A percentile compares a stretch with the other conserved stretches of the same genome.
These are phyloP conservation scores for Accipiter fasciatus DNA, from an alignment of 2,797 vertebrate species.

Conservation along the genomic window DNA sequence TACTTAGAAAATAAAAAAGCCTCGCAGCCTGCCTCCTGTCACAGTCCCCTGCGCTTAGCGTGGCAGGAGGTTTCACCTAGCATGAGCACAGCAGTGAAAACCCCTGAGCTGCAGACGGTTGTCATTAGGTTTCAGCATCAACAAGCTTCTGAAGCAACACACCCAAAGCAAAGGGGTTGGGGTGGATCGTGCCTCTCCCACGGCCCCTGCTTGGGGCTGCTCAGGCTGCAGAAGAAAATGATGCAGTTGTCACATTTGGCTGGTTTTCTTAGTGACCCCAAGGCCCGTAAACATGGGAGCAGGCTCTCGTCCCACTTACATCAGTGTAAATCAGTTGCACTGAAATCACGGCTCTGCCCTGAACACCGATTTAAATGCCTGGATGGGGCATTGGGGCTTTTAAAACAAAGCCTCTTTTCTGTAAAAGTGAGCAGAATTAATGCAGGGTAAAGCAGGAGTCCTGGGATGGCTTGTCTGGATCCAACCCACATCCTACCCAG, in stretches of 20 bases:
- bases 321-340: neutral
- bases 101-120: neutral
- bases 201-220: neutral
- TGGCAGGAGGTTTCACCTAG: neutral
- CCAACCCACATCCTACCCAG: neutral
- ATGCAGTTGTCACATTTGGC: neutral
- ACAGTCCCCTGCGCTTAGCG: neutral
- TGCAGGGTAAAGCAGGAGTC: accelerated
- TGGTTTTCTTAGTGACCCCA: neutral
- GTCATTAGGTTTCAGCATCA: slow-evolving; percentile 11
- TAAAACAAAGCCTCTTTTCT: accelerated
- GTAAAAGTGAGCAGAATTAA: neutral
- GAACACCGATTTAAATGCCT: neutral
- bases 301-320: neutral
- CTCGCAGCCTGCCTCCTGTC: neutral
- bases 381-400: neutral
- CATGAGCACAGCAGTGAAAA: neutral
- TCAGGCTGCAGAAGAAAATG: neutral
- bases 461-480: neutral
- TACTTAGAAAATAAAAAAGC: neutral
- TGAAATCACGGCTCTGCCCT: neutral
- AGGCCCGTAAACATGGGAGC: neutral
- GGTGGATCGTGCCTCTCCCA: neutral
- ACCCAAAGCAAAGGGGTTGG: neutral
- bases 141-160: neutral